Evolutionary conservation across 2,797 vertebrate species (phyloP), one percentile per base, ranked within the genome.

Genomic region (Malurus leucopterus): DNA sequence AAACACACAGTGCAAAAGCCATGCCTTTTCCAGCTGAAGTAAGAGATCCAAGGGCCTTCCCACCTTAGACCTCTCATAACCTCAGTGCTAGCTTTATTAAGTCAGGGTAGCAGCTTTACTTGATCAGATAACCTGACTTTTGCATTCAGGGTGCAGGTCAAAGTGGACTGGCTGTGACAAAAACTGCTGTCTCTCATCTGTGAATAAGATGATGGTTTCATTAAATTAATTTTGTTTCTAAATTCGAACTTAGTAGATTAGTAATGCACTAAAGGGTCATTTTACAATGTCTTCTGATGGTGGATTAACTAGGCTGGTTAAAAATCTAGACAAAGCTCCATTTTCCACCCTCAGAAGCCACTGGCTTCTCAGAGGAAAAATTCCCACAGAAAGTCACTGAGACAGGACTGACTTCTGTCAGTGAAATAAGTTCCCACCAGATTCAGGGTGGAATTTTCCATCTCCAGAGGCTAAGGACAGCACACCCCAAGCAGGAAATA

Each of bases 391-490:
- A 89, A 68, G 59, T 41, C 70, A 32, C 40, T 13, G 69, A 47
- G 73, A 50, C 1, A 7, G 34, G 69, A 65, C 1, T 4, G 80
- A 49, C 57, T 84, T 81, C 0, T 6, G 59, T 46, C 77, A 54
- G 77, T 57, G 84, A 72, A 91, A 21, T 53, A 54, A 59, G 38
- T 57, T 88, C 77, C 88, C 4, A 10, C 61, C 1, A 8, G 38
- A 77, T 81, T 63, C 63, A 70, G 84, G 80, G 74, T 92, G 91
- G 92, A 92, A 94, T 94, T 94, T 93, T 86, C 80, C 92, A 91
- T 93, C 88, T 86, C 58, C 80, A 93, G 74, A 47, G 80, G 61
- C 74, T 23, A 53, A 67, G 57, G 83, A 67, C 80, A 94, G 92
- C 23, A 17, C 5, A 23, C 55, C 77, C 59, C 9, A 20, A 86